Evolutionary conservation across 2,888 invertebrate genomes (phyloP).

Genomic region (Ophion slaviceki): DNA sequence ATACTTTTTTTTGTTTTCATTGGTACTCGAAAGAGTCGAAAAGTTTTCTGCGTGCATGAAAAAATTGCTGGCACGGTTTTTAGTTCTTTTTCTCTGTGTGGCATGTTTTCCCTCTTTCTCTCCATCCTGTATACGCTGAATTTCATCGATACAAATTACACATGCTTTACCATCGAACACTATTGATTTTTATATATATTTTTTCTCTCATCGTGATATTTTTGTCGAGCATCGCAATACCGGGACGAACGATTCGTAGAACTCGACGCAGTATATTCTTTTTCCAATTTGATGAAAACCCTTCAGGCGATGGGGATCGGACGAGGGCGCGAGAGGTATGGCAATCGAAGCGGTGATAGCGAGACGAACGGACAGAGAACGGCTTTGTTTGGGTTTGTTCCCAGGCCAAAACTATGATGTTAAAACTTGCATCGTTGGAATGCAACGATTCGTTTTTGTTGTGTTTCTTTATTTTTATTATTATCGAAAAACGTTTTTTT

Average conservation of each 20-base stretch:
- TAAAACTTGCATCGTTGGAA: no score
- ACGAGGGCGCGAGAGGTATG: no score
- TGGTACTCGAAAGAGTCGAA: background rate
- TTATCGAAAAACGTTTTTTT: no score
- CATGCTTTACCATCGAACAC: slow-evolving; percentile 50
- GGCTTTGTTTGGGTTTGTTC: background rate
- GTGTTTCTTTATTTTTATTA: no score
- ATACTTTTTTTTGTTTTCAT: background rate
- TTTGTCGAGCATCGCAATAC: slow-evolving; percentile 59
- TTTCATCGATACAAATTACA: slow-evolving; percentile 36
- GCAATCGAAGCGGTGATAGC: no score
- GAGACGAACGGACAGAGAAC: no score
- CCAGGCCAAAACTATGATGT: background rate
- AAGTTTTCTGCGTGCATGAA: slow-evolving; percentile 33
- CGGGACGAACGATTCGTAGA: slow-evolving; percentile 4
- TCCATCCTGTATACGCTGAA: slow-evolving; percentile 10
- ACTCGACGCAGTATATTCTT: background rate
- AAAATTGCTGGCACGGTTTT: slow-evolving; percentile 18
- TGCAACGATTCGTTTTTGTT: no score
- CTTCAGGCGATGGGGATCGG: background rate
- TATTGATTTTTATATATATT: slow-evolving; percentile 19
- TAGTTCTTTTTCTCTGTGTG: slow-evolving; percentile 13
- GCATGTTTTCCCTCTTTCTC: slow-evolving; percentile 33
- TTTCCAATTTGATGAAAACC: background rate
- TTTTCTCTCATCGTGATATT: slow-evolving; percentile 30